phyloP scores from a whole-genome alignment of 2,113 vertebrate species.

The Prunella fulvescens region DNA sequence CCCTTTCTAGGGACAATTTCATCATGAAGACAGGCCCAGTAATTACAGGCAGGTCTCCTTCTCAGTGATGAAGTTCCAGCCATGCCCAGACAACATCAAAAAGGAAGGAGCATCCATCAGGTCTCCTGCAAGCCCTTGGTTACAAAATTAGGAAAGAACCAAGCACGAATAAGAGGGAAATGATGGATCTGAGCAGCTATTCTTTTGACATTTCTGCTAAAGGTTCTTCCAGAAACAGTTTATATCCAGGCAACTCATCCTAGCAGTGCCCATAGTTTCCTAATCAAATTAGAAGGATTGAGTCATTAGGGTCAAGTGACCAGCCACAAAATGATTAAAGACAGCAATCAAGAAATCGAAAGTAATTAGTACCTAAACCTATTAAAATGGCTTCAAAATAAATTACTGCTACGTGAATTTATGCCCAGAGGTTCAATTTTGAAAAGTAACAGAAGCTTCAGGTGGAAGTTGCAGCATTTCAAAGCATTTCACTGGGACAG shows the following conservation, averaged over 20 bases:
- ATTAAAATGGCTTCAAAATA: conserved; percentile 36
- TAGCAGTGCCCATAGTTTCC: not conserved
- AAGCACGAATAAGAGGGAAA: not conserved
- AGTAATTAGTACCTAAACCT: conserved; percentile 50
- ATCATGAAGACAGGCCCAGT: not conserved
- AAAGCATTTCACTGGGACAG: not conserved
- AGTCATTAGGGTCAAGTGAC: conserved; percentile 59
- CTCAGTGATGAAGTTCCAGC: not conserved
- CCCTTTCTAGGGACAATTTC: not conserved
- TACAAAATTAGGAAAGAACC: not conserved
- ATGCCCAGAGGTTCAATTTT: not conserved
- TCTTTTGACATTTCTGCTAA: conserved; percentile 31
- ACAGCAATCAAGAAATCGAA: conserved; percentile 54
- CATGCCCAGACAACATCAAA: not conserved
- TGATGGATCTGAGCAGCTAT: conserved; percentile 16
- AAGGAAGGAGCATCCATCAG: not conserved
- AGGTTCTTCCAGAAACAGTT: conserved; percentile 20
- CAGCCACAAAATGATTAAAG: conserved; percentile 54
- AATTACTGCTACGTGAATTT: conserved; percentile 36
- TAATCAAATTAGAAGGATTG: conserved; percentile 59
- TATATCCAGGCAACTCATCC: not conserved
- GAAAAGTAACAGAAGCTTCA: not conserved
- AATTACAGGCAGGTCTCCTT: not conserved
- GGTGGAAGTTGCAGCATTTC: not conserved
- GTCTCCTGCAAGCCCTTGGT: not conserved